Base-by-base conservation (phyloP, 2,113 vertebrate genomes). In the Lepus americanus region DNA sequence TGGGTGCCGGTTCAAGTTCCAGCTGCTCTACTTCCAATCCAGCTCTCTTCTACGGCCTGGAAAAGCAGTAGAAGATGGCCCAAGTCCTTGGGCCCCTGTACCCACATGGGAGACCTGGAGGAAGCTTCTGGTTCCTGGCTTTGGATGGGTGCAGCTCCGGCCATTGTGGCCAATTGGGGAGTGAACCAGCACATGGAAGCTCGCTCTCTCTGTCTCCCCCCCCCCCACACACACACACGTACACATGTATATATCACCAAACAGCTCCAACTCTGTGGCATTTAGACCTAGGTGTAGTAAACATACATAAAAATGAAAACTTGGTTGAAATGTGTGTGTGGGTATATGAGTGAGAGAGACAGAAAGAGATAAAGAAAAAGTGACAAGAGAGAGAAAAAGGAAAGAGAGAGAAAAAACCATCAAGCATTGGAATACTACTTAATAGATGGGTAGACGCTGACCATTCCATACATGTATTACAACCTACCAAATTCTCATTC, bases 201-300 rank as follows among this genome's bases (percentile, higher is more conserved):
- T 44, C 6, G 6, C 44, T 44, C 44, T 44, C 44, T 44, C 44
- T 44, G 6, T 44, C 44, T 44, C 44, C 6, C 44, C 6, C 39
- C 39, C 39, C 5, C 39, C 5, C 39, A 44, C 44, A 44, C 44
- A 44, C 44, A 44, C 44, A 44, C 44, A 44, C 44, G 7, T 7
- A 44, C 44, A 55, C 27, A 8, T 49, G 8, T 63, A 8, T 86
- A 78, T 84, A 72, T 90, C 78, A 73, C 22, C 36, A 90, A 87
- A 10, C 3, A 93, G 78, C 90, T 90, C 59, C 22, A 4, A 51
- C 55, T 83, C 49, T n/a, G 4, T 78, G 44, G 17, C n/a, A 95
- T 61, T 69, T 86, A 77, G 17, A 10, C 66, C 85, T 92, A 49
- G n/a, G 33, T 66, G 74, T 13, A 90, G 77, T 61, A 89, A 84